Conservation (phyloP, 64 coral and sea anemone species). For the Porites australiensis region DNA sequence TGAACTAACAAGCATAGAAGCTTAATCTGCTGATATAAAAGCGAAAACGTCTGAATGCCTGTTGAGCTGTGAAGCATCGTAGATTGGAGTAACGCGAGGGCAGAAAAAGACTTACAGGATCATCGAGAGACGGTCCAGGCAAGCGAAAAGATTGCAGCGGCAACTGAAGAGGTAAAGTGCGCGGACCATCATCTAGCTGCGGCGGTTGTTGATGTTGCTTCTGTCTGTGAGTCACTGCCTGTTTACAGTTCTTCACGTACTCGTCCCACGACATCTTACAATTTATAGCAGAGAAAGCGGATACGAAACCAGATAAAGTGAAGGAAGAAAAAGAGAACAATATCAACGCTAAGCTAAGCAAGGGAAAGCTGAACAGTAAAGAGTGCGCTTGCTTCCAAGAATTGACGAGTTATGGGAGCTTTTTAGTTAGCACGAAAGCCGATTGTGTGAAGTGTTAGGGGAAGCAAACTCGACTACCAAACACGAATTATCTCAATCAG, state of each 20-base stretch:
- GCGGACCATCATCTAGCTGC: too few relatives aligned
- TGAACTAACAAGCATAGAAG: too few relatives aligned
- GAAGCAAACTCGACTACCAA: too few relatives aligned
- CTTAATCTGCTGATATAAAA: too few relatives aligned
- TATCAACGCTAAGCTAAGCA: background rate
- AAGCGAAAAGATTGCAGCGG: constrained; percentile 34
- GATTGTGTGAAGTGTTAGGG: too few relatives aligned
- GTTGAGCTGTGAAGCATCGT: background rate
- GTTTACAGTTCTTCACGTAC: constrained; percentile 42
- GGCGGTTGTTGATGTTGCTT: background rate
- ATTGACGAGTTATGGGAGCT: too few relatives aligned
- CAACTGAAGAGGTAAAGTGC: constrained; percentile 7
- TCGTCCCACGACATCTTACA: constrained; percentile 41
- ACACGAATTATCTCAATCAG: too few relatives aligned
- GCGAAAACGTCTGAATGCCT: too few relatives aligned
- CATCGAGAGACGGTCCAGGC: constrained; percentile 23
- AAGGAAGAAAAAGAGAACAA: background rate
- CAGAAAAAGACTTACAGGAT: constrained; percentile 26
- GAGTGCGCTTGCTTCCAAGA: too few relatives aligned
- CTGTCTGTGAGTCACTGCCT: constrained; percentile 5
- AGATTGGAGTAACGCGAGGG: too few relatives aligned
- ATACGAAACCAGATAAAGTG: background rate
- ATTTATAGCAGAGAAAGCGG: background rate
- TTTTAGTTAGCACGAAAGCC: too few relatives aligned
- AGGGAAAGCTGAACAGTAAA: too few relatives aligned